Conservation (phyloP, 2,888 invertebrate species). For the Nymphalis polychloros region DNA sequence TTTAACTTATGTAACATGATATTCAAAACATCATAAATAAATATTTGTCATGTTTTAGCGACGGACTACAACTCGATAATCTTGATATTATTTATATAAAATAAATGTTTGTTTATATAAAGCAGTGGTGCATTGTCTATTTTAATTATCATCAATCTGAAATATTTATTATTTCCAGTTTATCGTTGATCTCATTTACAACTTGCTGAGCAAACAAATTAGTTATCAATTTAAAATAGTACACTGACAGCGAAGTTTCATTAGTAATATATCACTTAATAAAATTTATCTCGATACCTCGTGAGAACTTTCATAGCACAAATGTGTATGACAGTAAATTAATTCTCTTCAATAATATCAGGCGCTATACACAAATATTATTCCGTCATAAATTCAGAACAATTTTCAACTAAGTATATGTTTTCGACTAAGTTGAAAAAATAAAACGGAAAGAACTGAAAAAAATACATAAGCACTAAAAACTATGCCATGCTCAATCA, state of each 20-base stretch:
- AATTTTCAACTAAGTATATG: background rate
- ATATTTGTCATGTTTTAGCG: too few relatives aligned
- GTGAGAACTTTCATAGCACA: background rate
- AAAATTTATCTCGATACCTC: background rate
- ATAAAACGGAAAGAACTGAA: too few relatives aligned
- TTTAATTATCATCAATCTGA: background rate
- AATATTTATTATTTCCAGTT: background rate
- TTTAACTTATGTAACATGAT: too few relatives aligned
- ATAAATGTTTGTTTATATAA: too few relatives aligned
- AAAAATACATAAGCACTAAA: too few relatives aligned
- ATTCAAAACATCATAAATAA: too few relatives aligned
- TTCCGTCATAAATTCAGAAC: background rate
- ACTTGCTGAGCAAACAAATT: slow-evolving; percentile 9
- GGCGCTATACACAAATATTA: background rate
- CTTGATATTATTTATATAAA: too few relatives aligned
- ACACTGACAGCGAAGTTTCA: slow-evolving; percentile 8
- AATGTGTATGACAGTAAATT: slow-evolving; percentile 13
- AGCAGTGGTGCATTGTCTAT: background rate
- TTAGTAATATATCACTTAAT: slow-evolving; percentile 10
- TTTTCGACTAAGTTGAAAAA: background rate
- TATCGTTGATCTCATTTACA: slow-evolving; percentile 13
- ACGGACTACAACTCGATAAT: too few relatives aligned
- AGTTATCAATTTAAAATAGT: slow-evolving; percentile 12
- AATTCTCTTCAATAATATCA: slow-evolving; percentile 2
- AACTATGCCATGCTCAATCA: too few relatives aligned